Evolutionary conservation across 2,797 vertebrate genomes (phyloP), one percentile per base, ranked within the genome.

Genomic region (Schizopygopsis pylzovi): DNA sequence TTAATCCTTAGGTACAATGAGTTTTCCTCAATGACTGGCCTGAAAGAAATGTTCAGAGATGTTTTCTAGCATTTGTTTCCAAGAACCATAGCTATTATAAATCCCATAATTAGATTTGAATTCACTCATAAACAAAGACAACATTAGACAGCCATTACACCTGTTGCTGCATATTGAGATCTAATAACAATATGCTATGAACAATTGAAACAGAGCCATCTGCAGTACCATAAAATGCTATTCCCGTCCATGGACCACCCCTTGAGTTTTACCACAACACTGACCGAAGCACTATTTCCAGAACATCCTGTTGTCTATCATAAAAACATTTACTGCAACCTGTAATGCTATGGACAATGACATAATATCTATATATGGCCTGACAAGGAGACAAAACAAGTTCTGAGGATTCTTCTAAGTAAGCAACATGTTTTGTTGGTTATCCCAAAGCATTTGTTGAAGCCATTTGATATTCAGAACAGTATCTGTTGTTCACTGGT

Each of bases 331-430:
- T 90, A 90, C 87, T 80, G 63, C 85, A 65, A 47, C 47, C 47
- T 82, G 80, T 79, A 54, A 88, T 83, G 77, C 86, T 82, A 90
- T 89, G 90, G 90, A 90, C 84, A 91, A 81, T 93, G 92, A 92
- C 91, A 92, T 92, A 89, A 91, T 88, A 76, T 85, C 90, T 93
- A 92, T 81, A 68, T 93, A 90, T 83, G 89, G 88, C 84, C 88
- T 85, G 73, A 71, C 81, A 84, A 81, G 88, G 28, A 67, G 28
- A 28, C 63, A 67, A 18, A 67, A 67, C 85, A 78, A 84, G 75
- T 84, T 87, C 88, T 88, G 67, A 63, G 79, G 79, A 85, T 93
- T 92, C 90, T 77, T 93, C 88, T 80, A 43, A 88, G 90, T 93
- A 93, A 93, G 89, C 85, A 81, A 76, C 87, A 86, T 87, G 81